These are phyloP conservation scores for Grus americana DNA, from an alignment of 2,113 vertebrate species.

Conservation along the genomic window DNA sequence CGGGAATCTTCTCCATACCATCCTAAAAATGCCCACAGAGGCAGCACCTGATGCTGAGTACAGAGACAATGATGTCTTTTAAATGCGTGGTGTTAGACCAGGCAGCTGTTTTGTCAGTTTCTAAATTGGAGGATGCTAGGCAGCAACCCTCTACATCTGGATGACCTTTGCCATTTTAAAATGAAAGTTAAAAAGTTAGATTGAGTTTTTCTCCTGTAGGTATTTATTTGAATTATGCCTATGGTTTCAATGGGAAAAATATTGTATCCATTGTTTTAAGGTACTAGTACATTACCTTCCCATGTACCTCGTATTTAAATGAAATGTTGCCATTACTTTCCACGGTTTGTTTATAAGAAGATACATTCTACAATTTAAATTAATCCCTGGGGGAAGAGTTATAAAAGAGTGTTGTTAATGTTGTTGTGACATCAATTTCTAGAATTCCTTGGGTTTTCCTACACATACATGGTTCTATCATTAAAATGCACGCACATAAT, in stretches of 20 bases:
- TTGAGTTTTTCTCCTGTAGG: neutral
- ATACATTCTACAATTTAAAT: constrained; percentile 37
- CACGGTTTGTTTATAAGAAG: constrained; percentile 50
- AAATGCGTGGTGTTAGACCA: neutral
- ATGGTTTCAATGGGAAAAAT: neutral
- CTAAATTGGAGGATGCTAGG: neutral
- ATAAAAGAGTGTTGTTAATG: neutral
- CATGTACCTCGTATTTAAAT: constrained; percentile 34
- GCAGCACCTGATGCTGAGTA: neutral
- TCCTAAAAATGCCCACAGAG: neutral
- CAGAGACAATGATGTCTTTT: neutral
- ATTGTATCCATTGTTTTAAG: neutral
- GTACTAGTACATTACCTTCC: constrained; percentile 31
- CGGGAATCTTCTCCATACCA: neutral
- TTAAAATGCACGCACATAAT: neutral
- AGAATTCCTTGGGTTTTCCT: constrained; percentile 1
- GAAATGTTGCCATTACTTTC: constrained; percentile 48
- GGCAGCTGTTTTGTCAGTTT: neutral
- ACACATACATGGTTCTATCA: neutral
- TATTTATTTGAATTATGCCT: neutral
- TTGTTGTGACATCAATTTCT: neutral
- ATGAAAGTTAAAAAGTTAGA: neutral
- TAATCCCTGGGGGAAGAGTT: neutral
- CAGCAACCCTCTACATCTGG: neutral
- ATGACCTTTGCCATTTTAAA: neutral